Conservation (phyloP, 2,888 invertebrate species). For the Cecidostiba fungosa region DNA sequence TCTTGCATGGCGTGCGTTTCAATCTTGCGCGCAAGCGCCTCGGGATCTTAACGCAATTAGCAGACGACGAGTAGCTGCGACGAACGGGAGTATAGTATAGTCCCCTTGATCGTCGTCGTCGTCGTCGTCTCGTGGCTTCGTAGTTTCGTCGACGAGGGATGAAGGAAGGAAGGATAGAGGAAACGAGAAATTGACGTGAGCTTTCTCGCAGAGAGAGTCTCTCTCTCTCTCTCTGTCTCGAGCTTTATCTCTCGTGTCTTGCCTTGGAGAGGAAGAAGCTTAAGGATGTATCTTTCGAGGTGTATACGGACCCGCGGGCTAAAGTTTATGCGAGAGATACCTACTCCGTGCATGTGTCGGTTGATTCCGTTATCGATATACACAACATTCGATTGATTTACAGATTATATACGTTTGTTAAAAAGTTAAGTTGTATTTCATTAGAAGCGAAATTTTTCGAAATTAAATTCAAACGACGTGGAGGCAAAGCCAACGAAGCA, state of each 20-base stretch:
- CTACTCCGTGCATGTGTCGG: neutral
- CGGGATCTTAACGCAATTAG: conserved; percentile 56
- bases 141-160: conserved; percentile 13
- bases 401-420: too few species aligned
- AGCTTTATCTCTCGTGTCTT: conserved; percentile 3
- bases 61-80: neutral
- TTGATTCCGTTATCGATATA: neutral
- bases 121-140: neutral
- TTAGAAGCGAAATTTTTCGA: too few species aligned
- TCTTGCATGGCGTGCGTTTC: conserved; percentile 1
- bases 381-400: neutral
- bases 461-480: neutral
- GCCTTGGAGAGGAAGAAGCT: conserved; percentile 34
- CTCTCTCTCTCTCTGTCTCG: conserved; percentile 5
- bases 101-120: conserved; percentile 15
- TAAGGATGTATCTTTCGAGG: conserved; percentile 18
- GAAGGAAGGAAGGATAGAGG: conserved; percentile 19
- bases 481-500: neutral
- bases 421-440: too few species aligned
- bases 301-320: too few species aligned
- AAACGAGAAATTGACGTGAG: conserved; percentile 47
- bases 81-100: neutral
- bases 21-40: conserved; percentile 39
- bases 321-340: neutral
- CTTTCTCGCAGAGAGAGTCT: conserved; percentile 10